These are phyloP conservation scores for Phymanthus crucifer DNA, from an alignment of 92 coral and sea anemone species.

Conservation along the genomic window DNA sequence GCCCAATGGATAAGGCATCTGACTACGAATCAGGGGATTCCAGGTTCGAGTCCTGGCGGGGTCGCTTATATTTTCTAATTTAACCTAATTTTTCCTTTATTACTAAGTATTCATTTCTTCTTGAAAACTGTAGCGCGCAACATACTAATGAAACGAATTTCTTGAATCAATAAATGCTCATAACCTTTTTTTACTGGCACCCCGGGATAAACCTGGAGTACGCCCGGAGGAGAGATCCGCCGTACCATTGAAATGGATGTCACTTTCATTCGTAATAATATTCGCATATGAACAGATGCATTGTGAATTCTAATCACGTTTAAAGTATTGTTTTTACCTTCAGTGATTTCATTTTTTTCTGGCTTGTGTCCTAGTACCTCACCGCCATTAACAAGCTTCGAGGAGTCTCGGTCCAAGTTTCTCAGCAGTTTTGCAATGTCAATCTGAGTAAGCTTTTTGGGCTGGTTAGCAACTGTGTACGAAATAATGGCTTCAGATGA, in stretches of 20 bases:
- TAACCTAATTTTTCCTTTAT: not conserved
- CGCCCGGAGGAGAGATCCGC: too few species aligned
- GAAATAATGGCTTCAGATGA: not conserved
- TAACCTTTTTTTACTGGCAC: too few species aligned
- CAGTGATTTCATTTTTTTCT: not conserved
- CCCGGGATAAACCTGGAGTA: too few species aligned
- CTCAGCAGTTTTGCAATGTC: conserved; percentile 6
- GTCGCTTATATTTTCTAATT: conserved; percentile 44
- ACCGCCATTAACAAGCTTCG: not conserved
- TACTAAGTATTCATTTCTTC: too few species aligned
- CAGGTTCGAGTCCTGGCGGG: conserved; percentile 99
- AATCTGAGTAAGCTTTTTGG: not conserved
- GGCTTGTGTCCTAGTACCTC: conserved; percentile 8
- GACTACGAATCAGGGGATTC: conserved; percentile 98
- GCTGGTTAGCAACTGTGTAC: not conserved
- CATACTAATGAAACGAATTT: too few species aligned
- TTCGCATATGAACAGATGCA: not conserved
- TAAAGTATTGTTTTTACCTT: not conserved
- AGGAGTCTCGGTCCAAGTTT: not conserved
- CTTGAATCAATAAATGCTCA: too few species aligned
- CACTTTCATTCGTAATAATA: too few species aligned
- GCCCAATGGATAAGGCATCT: conserved; percentile 99
- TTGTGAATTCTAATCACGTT: not conserved
- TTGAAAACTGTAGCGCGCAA: too few species aligned
- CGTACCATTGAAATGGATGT: too few species aligned